These are phyloP conservation scores for Selenia dentaria DNA, from an alignment of 2,888 invertebrate species.

Conservation along the genomic window DNA sequence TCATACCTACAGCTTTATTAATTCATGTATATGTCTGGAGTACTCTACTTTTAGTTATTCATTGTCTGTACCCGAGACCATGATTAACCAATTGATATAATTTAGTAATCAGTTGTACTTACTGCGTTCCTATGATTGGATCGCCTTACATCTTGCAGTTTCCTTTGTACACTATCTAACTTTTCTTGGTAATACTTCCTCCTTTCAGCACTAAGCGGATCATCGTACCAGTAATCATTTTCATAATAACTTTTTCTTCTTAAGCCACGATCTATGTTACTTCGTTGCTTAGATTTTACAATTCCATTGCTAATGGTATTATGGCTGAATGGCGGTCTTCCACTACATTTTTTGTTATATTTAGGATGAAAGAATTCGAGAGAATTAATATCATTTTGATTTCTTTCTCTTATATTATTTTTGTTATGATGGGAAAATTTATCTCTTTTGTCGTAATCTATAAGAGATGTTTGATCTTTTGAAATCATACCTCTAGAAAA, in stretches of 20 bases:
- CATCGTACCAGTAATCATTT: constrained; percentile 33
- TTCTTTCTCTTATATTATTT: constrained; percentile 15
- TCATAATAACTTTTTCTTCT: constrained; percentile 27
- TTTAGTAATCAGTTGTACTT: constrained; percentile 29
- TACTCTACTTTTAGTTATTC: too few species aligned
- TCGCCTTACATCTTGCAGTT: constrained; percentile 37
- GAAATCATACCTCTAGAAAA: neutral
- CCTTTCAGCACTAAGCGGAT: constrained; percentile 50
- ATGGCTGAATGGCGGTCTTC: constrained; percentile 23
- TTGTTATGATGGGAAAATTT: neutral
- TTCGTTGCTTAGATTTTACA: constrained; percentile 8
- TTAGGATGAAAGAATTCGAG: constrained; percentile 8
- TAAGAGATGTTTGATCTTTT: neutral
- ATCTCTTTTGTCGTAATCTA: neutral
- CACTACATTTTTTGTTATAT: constrained; percentile 7
- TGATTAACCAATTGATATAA: too few species aligned
- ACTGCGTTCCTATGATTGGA: constrained; percentile 40
- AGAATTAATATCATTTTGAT: constrained; percentile 18
- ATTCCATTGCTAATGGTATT: constrained; percentile 15
- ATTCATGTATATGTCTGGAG: too few species aligned
- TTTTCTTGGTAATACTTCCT: constrained; percentile 64
- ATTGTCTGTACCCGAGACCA: too few species aligned
- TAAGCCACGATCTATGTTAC: constrained; percentile 15
- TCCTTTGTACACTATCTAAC: constrained; percentile 55
- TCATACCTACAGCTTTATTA: too few species aligned